Evolutionary conservation across 2,113 vertebrate genomes (phyloP).

Genomic region (Narcine bancroftii): DNA sequence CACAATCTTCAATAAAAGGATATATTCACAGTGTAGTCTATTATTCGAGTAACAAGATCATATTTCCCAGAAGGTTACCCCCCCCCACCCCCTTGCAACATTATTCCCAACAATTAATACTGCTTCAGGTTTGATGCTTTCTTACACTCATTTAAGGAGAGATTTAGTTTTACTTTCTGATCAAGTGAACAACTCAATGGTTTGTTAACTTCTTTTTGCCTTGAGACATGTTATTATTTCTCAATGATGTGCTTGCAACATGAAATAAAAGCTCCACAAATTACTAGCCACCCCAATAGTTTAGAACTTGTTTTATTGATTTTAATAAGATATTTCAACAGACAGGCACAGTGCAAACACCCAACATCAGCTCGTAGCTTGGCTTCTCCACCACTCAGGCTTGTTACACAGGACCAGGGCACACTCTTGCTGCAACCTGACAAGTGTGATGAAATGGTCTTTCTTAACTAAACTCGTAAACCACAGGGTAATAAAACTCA

Average conservation of each 20-base stretch:
- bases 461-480: constrained; percentile 99
- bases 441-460: constrained; percentile 96
- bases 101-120: constrained; percentile 1
- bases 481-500: constrained; percentile 98
- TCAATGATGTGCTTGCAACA: not conserved
- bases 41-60: not conserved
- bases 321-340: constrained; percentile 35
- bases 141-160: not conserved
- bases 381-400: not conserved
- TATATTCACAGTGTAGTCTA: not conserved
- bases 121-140: not conserved
- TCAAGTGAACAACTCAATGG: not conserved
- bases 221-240: not conserved
- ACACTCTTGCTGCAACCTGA: constrained; percentile 64
- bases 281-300: not conserved
- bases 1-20: not conserved
- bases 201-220: not conserved
- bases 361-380: constrained; percentile 10
- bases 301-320: constrained; percentile 33
- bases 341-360: constrained; percentile 21
- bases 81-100: not conserved
- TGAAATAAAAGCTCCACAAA: not conserved
- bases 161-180: constrained; percentile 5
- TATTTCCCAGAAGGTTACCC: not conserved
- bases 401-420: constrained; percentile 60